Evolutionary conservation across 2,888 invertebrate species (phyloP).

Genomic region (Xestia sexstrigata): DNA sequence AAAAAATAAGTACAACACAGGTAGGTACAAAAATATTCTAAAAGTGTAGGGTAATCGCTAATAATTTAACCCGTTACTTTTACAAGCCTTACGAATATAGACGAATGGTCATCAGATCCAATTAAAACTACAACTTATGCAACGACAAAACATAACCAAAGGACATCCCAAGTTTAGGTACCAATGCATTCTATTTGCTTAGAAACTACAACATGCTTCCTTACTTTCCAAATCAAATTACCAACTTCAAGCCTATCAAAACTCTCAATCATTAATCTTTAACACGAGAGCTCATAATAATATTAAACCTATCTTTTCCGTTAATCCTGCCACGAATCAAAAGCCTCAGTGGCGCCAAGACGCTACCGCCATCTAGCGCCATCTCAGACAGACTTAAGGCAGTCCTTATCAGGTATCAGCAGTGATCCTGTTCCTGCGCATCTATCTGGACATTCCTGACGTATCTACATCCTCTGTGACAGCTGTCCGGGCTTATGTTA

Average conservation of each 20-base stretch:
- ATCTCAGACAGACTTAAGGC: slow-evolving; percentile 28
- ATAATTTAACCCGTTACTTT: too few species aligned
- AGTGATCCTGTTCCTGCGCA: slow-evolving; percentile 51
- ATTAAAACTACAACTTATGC: not conserved
- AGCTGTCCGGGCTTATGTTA: slow-evolving; percentile 21
- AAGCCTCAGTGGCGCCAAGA: slow-evolving; percentile 21
- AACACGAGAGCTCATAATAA: slow-evolving; percentile 29
- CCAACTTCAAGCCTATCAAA: slow-evolving; percentile 25
- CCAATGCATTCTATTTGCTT: not conserved
- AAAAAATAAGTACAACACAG: too few species aligned
- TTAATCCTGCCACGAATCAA: slow-evolving; percentile 18
- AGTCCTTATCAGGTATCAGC: slow-evolving; percentile 40
- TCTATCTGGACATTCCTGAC: slow-evolving; percentile 49
- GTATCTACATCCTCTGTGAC: slow-evolving; percentile 50
- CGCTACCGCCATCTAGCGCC: slow-evolving; percentile 40
- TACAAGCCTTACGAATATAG: not conserved
- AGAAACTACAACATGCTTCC: not conserved
- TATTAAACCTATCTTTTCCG: slow-evolving; percentile 30
- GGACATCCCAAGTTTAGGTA: not conserved
- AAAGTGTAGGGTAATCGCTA: too few species aligned
- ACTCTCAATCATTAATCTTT: slow-evolving; percentile 14
- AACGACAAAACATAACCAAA: not conserved
- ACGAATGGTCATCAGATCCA: too few species aligned
- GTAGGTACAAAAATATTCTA: too few species aligned
- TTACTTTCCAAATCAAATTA: slow-evolving; percentile 4